Evolutionary conservation across 2,113 vertebrate genomes (phyloP).

Genomic region (Telmatochromis sp.): DNA sequence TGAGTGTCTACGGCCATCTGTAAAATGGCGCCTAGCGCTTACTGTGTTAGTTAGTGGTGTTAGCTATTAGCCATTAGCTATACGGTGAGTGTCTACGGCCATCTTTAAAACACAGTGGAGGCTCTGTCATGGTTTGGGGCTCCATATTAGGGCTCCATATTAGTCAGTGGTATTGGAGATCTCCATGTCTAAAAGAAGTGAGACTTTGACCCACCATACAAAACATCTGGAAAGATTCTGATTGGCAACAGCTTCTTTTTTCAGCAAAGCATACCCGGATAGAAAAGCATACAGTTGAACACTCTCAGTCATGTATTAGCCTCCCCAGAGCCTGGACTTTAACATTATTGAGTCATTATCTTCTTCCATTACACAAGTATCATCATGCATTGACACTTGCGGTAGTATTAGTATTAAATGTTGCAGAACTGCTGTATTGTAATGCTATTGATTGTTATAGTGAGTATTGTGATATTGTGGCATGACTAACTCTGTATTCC

Average conservation of each 20-base stretch:
- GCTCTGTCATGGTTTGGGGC: not conserved
- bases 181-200: not conserved
- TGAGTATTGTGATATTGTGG: not conserved
- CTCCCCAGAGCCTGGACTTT: not conserved
- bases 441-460: not conserved
- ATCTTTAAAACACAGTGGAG: not conserved
- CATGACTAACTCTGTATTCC: not conserved
- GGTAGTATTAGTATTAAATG: not conserved
- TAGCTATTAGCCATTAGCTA: not conserved
- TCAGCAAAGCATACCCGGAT: not conserved
- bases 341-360: not conserved
- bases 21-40: accelerated
- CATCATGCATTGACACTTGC: not conserved
- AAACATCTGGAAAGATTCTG: not conserved
- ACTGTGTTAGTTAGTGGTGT: not conserved
- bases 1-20: not conserved
- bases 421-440: not conserved
- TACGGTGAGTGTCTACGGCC: not conserved
- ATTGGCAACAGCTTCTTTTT: not conserved
- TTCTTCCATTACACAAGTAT: not conserved
- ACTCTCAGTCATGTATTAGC: not conserved
- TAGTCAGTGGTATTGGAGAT: not conserved
- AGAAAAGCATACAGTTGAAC: not conserved
- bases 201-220: not conserved
- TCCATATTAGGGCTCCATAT: not conserved